Evolutionary conservation across 2,113 vertebrate genomes (phyloP).

Genomic region (Sebastes fasciatus): DNA sequence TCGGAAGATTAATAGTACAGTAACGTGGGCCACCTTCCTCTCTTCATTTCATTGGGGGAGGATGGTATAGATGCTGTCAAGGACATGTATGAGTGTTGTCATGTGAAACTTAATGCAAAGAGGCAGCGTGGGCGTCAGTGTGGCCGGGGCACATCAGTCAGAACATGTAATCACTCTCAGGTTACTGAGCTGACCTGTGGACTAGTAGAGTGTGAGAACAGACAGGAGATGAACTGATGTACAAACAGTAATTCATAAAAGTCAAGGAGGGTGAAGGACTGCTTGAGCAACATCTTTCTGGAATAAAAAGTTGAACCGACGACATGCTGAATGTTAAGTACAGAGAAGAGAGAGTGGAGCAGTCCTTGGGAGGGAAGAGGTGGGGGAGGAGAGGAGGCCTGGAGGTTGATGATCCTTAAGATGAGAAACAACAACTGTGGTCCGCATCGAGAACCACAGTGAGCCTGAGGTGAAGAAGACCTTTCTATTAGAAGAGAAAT

Average conservation of each 20-base stretch:
- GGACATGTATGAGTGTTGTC: conserved; percentile 30
- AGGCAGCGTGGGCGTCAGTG: conserved; percentile 62
- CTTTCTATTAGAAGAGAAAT: conserved; percentile 38
- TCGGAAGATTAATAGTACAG: no score
- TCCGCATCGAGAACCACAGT: conserved; percentile 9
- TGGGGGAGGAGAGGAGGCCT: background rate
- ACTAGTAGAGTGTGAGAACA: background rate
- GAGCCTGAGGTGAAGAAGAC: conserved; percentile 40
- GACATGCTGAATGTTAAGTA: background rate
- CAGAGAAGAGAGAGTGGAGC: background rate
- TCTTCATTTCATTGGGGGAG: background rate
- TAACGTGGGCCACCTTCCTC: background rate
- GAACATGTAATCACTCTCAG: conserved; percentile 25
- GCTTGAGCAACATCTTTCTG: background rate
- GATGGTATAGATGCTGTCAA: conserved; percentile 40
- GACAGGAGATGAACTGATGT: background rate
- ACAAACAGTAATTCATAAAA: conserved; percentile 4
- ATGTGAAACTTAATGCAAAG: conserved; percentile 57
- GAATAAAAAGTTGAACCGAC: background rate
- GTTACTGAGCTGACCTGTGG: background rate
- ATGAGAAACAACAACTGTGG: conserved; percentile 30
- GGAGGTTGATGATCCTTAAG: conserved; percentile 18
- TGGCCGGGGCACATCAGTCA: conserved; percentile 38
- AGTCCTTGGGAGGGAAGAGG: background rate
- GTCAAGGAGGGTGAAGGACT: background rate